Evolutionary conservation across 2,888 invertebrate genomes (phyloP).

Genomic region (Crepidodera aurea): DNA sequence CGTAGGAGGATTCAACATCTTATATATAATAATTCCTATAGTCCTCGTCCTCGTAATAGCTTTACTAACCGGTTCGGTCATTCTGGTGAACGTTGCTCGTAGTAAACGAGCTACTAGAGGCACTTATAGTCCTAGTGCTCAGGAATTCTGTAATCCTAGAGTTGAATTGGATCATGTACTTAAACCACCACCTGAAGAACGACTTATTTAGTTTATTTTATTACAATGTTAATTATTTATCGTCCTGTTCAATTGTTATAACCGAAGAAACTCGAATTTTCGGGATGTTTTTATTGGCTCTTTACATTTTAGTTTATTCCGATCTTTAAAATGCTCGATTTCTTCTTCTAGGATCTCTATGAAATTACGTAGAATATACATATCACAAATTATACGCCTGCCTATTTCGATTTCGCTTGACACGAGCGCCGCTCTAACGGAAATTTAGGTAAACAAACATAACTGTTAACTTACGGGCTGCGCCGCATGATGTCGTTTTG

Average conservation of each 20-base stretch:
- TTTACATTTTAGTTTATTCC: too few relatives aligned
- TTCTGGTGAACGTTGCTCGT: constrained; percentile 84
- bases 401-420: too few relatives aligned
- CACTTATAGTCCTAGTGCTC: constrained; percentile 95
- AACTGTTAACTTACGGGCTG: too few relatives aligned
- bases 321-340: too few relatives aligned
- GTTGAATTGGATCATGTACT: constrained; percentile 94
- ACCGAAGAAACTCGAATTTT: neutral
- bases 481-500: too few relatives aligned
- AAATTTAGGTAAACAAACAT: too few relatives aligned
- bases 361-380: too few relatives aligned
- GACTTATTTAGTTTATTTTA: constrained; percentile 77
- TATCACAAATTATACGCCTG: too few relatives aligned
- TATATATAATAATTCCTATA: constrained; percentile 80
- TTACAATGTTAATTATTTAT: too few relatives aligned
- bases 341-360: too few relatives aligned
- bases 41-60: constrained; percentile 72
- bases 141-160: constrained; percentile 96
- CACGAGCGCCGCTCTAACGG: too few relatives aligned
- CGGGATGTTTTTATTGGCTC: too few relatives aligned
- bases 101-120: constrained; percentile 96
- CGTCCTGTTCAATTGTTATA: neutral
- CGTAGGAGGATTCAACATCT: constrained; percentile 69
- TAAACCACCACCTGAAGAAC: constrained; percentile 96
- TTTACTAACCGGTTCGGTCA: constrained; percentile 72